Base-by-base conservation (phyloP, 2,797 vertebrate genomes). In the Emys orbicularis region DNA sequence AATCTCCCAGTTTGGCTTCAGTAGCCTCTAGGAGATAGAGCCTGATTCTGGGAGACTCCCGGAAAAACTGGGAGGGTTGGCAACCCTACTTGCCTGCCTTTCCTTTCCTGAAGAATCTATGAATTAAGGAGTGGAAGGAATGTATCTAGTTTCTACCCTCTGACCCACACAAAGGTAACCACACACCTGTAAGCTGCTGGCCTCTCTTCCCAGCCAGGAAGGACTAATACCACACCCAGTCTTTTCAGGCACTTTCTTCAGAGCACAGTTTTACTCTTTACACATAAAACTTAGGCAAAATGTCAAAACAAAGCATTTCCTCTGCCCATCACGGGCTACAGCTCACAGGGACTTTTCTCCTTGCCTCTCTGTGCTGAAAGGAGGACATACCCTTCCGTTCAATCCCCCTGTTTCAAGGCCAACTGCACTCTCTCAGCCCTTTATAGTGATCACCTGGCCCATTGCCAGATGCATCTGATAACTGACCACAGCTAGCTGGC, bases 161-260 rank as follows among this genome's bases (percentile, higher is more conserved):
- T 72, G 9, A 61, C 0, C 0, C 49, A 84, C 27, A 37, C 2
- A 84, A 18, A 18, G 83, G 0, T 0, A 1, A 37, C 50, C 82
- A 76, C 61, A 68, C 61, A 37, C 18, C 18, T 68, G 4, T 19
- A 68, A 37, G 15, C 18, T 68, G n/a, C 34, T 2, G 18, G 16
- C 16, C 61, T 65, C 34, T 15, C 16, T 65, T n/a, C 34, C 15
- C 13, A 65, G 31, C 34, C 34, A n/a, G 34, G 16, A 65, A n/a
- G 61, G 61, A 65, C 61, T 10, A 65, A 65, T 9, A n/a, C 29
- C 29, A 61, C 57, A 31, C 8, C 12, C 12, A 31, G 15, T 31
- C 31, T 61, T 61, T 61, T 61, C 57, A 61, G 13, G 31, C 59
- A 31, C 31, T 61, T 31, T 61, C 29, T 61, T 61, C 29, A 31